Percentiles rank a stretch among this genome's conserved stretches.
Conservation (phyloP, 2,113 vertebrate species). For the Centrocercus urophasianus region DNA sequence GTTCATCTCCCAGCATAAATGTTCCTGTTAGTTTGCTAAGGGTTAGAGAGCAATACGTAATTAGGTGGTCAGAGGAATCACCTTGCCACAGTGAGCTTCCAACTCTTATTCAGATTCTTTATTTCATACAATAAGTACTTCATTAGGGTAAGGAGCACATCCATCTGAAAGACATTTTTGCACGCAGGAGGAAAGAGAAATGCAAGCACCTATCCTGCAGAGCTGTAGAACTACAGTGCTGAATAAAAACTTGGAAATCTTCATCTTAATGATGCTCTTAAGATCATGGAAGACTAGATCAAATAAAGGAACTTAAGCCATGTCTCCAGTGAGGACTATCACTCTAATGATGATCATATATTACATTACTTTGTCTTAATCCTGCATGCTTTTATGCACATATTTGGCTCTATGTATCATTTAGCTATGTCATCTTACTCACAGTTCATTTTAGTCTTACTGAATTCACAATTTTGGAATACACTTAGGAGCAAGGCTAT, state of each 20-base stretch:
- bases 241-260: not conserved
- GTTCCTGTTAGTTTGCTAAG: accelerated
- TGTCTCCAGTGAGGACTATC: not conserved
- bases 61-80: not conserved
- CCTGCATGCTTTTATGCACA: not conserved
- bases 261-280: not conserved
- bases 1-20: not conserved
- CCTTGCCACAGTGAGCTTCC: not conserved
- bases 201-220: not conserved
- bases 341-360: not conserved
- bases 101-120: not conserved
- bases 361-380: not conserved
- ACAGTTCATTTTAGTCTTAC: not conserved
- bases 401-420: not conserved
- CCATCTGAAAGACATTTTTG: not conserved
- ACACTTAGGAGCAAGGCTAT: not conserved
- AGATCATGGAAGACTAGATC: not conserved
- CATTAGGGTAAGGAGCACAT: not conserved
- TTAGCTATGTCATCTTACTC: not conserved
- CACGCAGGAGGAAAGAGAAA: not conserved
- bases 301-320: not conserved
- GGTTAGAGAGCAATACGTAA: not conserved
- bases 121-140: not conserved
- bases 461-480: not conserved
- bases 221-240: not conserved